Evolutionary conservation across 2,888 invertebrate genomes (phyloP), one percentile per base, ranked within the genome.

Genomic region (Yponomeuta cagnagella): DNA sequence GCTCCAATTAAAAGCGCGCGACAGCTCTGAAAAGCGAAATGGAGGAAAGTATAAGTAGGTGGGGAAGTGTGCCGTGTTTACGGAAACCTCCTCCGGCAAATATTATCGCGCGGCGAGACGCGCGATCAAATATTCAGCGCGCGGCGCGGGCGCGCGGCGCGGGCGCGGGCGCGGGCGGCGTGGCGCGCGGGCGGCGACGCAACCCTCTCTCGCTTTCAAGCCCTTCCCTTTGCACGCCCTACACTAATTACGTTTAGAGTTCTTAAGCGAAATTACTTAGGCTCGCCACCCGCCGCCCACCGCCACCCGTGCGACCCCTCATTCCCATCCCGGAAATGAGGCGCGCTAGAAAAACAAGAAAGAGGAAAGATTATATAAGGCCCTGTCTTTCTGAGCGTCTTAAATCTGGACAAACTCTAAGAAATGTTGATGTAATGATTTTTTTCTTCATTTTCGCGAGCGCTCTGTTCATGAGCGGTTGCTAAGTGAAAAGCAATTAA

Each of bases 171-270:
- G 74, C 74, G 81, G 84, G 84, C 80, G 72, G 70, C 78, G 23
- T 23, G 23, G 82, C 83, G 79, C 70, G 70, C 70, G 72, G 65
- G 84, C 85, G 52, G 87, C 85, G 84, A 84, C 83, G 85, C 89
- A 94, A 94, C 94, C 94, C 94, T 93, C 93, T 93, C 93, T 87
- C 90, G 91, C 83, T 93, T 92, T 93, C 93, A 93, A 93, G 93
- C 93, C 93, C 93, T 93, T 92, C 93, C 93, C 92, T 92, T 90
- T 90, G 92, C 93, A 91, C 92, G 93, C 93, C 93, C 93, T 90
- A 90, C 93, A 93, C 94, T 94, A 94, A 94, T 94, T 94, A 94
- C 93, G 93, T 94, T 94, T 93, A 94, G 93, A 93, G 93, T 93
- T 93, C 93, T 94, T 93, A 93, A 93, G 93, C 93, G 93, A 93